Base-by-base conservation (phyloP, 2,113 vertebrate genomes). In the Poeciliopsis prolifica region DNA sequence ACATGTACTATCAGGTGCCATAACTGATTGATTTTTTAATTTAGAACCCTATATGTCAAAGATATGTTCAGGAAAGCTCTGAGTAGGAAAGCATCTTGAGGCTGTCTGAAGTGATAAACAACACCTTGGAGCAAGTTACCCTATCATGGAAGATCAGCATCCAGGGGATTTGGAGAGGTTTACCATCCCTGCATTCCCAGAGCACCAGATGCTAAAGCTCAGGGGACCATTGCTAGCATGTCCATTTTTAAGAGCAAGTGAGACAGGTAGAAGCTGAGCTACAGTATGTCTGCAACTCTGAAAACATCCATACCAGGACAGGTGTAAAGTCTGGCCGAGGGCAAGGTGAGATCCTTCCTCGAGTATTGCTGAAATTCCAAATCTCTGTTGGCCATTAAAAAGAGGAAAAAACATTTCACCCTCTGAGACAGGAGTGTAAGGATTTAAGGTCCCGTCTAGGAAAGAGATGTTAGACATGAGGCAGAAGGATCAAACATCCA, bases 1-100 rank as follows among this genome's bases (percentile, higher is more conserved):
- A 67, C 64, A 63, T 82, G 64, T 80, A 79, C 7, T n/a, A 86
- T 92, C 75, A 88, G 84, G 86, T 84, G 86, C 87, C 89, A 91
- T 85, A 81, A 86, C 68, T 88, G 90, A 89, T 74, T 87, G 92
- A 87, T 92, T 92, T 92, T 94, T 92, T 93, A 92, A 93, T 95
- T 94, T 93, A 87, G 87, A 93, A 89, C 89, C 72, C 89, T 89
- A 93, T 92, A 92, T 86, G 88, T 90, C 79, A 85, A 87, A 88
- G 91, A 91, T 91, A 88, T 90, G 90, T 88, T 89, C 85, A 69
- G 72, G 70, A 87, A 88, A 88, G 87, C 87, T 88, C 87, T 88
- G 88, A 85, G 78, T 76, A 82, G 82, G 79, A 75, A 82, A 83
- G 65, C 77, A 85, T 86, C 81, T 74, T 29, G 82, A 68, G 75